A percentile compares a stretch with the other conserved stretches of the same genome.
These are phyloP conservation scores for Epicampocera succincta DNA, from an alignment of 2,888 invertebrate genomes.

Conservation along the genomic window DNA sequence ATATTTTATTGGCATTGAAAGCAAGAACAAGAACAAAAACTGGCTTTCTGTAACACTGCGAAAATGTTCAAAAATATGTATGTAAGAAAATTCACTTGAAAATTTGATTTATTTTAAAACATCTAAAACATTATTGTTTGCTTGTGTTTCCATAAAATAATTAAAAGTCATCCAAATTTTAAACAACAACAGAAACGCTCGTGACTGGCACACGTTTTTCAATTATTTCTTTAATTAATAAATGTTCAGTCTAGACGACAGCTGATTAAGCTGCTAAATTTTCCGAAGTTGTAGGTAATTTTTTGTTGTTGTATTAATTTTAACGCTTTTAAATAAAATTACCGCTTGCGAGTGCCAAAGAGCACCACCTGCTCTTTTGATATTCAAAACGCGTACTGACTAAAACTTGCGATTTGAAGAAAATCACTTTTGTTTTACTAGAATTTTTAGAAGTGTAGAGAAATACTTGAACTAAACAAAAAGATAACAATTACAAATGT, in stretches of 20 bases:
- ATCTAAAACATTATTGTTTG: too few species aligned
- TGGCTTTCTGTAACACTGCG: too few species aligned
- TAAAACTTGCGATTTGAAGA: constrained; percentile 26
- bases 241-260: not conserved
- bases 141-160: too few species aligned
- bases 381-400: constrained; percentile 49
- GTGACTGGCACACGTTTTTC: too few species aligned
- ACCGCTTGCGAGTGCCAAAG: constrained; percentile 31
- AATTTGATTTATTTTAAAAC: too few species aligned
- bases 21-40: too few species aligned
- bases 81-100: too few species aligned
- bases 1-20: too few species aligned
- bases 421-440: constrained; percentile 12
- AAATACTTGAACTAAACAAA: constrained; percentile 40
- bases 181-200: too few species aligned
- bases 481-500: constrained; percentile 53
- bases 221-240: too few species aligned
- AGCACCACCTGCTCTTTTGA: constrained; percentile 28
- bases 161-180: too few species aligned
- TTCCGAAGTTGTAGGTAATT: constrained; percentile 3
- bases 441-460: constrained; percentile 27
- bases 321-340: not conserved
- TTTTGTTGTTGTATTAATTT: constrained; percentile 28
- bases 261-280: constrained; percentile 40
- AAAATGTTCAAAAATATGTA: too few species aligned